Conservation (phyloP, 1,140 invertebrate genomes). For the Dendroctonus valens region DNA sequence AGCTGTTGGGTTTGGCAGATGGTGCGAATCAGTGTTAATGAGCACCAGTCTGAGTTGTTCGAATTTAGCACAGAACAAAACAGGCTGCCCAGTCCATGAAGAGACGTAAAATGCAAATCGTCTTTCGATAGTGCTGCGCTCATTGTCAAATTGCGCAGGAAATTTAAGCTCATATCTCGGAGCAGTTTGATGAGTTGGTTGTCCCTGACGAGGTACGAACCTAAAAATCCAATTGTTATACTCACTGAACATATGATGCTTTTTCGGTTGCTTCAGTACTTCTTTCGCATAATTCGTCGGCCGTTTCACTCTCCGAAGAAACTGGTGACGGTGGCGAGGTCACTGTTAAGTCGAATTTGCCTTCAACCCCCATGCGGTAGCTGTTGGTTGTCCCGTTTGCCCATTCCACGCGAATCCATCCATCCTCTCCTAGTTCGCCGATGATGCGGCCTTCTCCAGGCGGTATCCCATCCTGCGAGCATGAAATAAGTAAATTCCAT, state of each 20-base stretch:
- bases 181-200: constrained; percentile 66
- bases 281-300: constrained; percentile 57
- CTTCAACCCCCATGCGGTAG: constrained; percentile 97
- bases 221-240: constrained; percentile 26
- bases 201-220: constrained; percentile 52
- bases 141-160: constrained; percentile 64
- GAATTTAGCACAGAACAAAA: constrained; percentile 45
- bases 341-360: constrained; percentile 91
- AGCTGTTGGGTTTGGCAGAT: constrained; percentile 65
- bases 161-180: constrained; percentile 63
- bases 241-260: too few species aligned
- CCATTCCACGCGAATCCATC: constrained; percentile 98
- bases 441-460: constrained; percentile 91
- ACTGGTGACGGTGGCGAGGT: constrained; percentile 77
- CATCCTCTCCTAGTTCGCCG: constrained; percentile 90
- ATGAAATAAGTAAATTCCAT: neutral
- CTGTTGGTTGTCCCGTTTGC: constrained; percentile 93
- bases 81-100: constrained; percentile 47
- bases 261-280: constrained; percentile 12
- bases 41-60: constrained; percentile 47
- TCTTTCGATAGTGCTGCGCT: constrained; percentile 58
- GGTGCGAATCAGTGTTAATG: constrained; percentile 46
- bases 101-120: constrained; percentile 42
- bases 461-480: constrained; percentile 75
- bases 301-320: constrained; percentile 69